Percentiles rank a stretch among this genome's conserved stretches.
phyloP scores from a whole-genome alignment of 2,888 invertebrate genomes.

The Drosophila putrida region DNA sequence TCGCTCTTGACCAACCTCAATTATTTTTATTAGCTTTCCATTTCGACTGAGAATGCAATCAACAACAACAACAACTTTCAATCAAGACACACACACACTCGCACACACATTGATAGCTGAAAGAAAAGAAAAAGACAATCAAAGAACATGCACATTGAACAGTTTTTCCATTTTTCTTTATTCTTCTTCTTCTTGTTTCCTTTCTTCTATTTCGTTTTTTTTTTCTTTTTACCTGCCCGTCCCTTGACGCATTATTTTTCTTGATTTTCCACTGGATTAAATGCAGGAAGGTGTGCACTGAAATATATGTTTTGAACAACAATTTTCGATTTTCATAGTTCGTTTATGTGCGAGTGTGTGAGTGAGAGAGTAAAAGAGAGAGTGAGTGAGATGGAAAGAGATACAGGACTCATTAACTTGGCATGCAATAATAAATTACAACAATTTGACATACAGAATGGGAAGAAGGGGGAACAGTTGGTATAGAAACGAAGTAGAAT shows the following conservation, averaged over 20 bases:
- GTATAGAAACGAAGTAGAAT: slow-evolving; percentile 23
- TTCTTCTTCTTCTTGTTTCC: background rate
- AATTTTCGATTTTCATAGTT: slow-evolving; percentile 44
- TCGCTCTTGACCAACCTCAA: slow-evolving; percentile 66
- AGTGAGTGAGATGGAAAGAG: background rate
- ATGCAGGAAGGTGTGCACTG: slow-evolving; percentile 64
- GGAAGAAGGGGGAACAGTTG: slow-evolving; percentile 9
- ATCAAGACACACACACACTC: slow-evolving; percentile 44
- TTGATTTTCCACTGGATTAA: slow-evolving; percentile 78
- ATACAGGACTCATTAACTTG: slow-evolving; percentile 72
- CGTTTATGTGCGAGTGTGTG: slow-evolving; percentile 3
- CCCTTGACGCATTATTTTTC: slow-evolving; percentile 61
- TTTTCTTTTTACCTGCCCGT: slow-evolving; percentile 58
- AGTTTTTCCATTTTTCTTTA: slow-evolving; percentile 23
- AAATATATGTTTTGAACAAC: slow-evolving; percentile 39
- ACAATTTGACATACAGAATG: slow-evolving; percentile 64
- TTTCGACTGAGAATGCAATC: slow-evolving; percentile 53
- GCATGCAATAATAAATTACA: slow-evolving; percentile 78
- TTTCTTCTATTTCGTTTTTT: slow-evolving; percentile 2
- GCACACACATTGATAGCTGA: slow-evolving; percentile 16
- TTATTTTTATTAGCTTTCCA: slow-evolving; percentile 63
- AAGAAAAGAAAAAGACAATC: slow-evolving; percentile 37
- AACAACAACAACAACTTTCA: slow-evolving; percentile 37
- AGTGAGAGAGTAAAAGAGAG: background rate
- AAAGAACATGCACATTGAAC: slow-evolving; percentile 49